phyloP scores from a whole-genome alignment of 1,140 invertebrate species.

The Atta texana region DNA sequence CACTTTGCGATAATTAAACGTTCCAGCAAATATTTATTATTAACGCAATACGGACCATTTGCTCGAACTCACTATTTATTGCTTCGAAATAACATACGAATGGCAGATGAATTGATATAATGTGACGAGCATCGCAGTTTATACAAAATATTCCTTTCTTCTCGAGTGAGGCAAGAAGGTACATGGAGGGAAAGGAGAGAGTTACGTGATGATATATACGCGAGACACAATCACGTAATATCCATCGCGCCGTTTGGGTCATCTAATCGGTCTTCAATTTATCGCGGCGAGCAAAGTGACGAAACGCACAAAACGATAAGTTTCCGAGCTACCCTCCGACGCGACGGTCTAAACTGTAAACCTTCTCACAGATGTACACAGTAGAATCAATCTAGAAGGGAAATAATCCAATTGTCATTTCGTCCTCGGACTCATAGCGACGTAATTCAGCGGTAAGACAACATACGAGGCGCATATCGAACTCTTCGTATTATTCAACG shows the following conservation, averaged over 20 bases:
- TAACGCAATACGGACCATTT: conserved; percentile 6
- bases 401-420: conserved; percentile 24
- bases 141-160: background rate
- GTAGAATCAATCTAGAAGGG: conserved; percentile 17
- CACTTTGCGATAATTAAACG: conserved; percentile 28
- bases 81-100: background rate
- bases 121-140: background rate
- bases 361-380: background rate
- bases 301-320: conserved; percentile 56
- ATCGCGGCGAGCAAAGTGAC: conserved; percentile 66
- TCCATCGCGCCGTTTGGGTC: conserved; percentile 65
- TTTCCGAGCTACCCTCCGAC: conserved; percentile 19
- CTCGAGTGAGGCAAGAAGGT: background rate
- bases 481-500: background rate
- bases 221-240: conserved; percentile 64
- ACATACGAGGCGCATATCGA: background rate
- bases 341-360: background rate
- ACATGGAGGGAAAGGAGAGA: background rate
- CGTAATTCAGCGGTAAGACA: background rate
- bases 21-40: background rate
- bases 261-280: conserved; percentile 71
- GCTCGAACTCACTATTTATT: background rate
- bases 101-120: background rate
- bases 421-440: background rate
- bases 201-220: conserved; percentile 44